A percentile compares a stretch with the other conserved stretches of the same genome.
phyloP scores from a whole-genome alignment of 1,140 invertebrate species.

The Episyrphus balteatus region DNA sequence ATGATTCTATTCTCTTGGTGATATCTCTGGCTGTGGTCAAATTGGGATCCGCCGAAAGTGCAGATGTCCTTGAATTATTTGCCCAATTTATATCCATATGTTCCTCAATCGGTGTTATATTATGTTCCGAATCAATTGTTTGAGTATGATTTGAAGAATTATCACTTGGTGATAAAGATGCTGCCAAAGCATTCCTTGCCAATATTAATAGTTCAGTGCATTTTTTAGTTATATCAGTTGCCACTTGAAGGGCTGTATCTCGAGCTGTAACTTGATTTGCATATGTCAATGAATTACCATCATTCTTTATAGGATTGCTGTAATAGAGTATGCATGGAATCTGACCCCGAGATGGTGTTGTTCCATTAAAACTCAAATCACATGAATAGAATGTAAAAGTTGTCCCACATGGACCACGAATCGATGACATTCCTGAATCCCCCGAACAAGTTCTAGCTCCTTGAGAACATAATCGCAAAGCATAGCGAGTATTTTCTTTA shows the following conservation, averaged over 20 bases:
- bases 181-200: slow-evolving; percentile 49
- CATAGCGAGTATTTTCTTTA: slow-evolving; percentile 85
- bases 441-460: slow-evolving; percentile 89
- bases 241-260: slow-evolving; percentile 41
- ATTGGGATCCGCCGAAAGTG: slow-evolving; percentile 21
- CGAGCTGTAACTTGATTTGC: slow-evolving; percentile 25
- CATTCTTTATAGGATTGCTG: slow-evolving; percentile 37
- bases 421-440: slow-evolving; percentile 73
- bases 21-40: slow-evolving; percentile 27
- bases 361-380: slow-evolving; percentile 88
- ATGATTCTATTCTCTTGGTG: slow-evolving; percentile 34
- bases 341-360: slow-evolving; percentile 86
- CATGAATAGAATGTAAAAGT: slow-evolving; percentile 86
- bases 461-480: slow-evolving; percentile 76
- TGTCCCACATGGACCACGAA: slow-evolving; percentile 87
- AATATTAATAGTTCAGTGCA: slow-evolving; percentile 60
- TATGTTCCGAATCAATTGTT: slow-evolving; percentile 36
- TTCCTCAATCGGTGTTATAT: slow-evolving; percentile 36
- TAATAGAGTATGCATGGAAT: slow-evolving; percentile 91
- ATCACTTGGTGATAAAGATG: slow-evolving; percentile 37
- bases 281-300: slow-evolving; percentile 1
- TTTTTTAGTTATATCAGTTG: slow-evolving; percentile 58
- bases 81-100: slow-evolving; percentile 37
- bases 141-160: slow-evolving; percentile 54
- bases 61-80: slow-evolving; percentile 29